Conservation (phyloP, 2,888 invertebrate species). For the Lagria hirta region DNA sequence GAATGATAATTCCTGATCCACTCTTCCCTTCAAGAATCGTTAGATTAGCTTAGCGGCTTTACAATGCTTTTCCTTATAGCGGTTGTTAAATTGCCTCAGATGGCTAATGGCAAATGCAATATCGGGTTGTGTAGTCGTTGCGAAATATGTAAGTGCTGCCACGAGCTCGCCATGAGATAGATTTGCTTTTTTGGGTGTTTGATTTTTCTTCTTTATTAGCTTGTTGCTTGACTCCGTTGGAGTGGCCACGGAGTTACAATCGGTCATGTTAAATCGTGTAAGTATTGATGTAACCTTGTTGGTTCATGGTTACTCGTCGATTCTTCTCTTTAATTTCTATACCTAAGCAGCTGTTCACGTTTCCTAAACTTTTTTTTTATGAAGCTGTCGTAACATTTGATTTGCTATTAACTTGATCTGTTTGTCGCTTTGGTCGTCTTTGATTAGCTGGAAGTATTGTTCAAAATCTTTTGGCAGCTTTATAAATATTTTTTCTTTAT, state of each 20-base stretch:
- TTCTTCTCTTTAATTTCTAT: slow-evolving; percentile 10
- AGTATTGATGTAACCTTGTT: slow-evolving; percentile 12
- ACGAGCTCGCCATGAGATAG: neutral
- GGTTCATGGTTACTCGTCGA: neutral
- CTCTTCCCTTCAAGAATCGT: neutral
- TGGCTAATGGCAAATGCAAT: neutral
- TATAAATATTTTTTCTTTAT: no score
- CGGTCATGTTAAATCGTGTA: slow-evolving; percentile 9
- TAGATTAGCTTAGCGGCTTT: neutral
- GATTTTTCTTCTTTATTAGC: neutral
- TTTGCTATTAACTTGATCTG: slow-evolving; percentile 7
- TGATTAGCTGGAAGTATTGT: slow-evolving; percentile 8
- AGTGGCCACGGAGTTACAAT: slow-evolving; percentile 10
- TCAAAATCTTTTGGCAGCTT: neutral
- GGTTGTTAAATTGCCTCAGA: neutral
- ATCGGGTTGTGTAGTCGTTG: neutral
- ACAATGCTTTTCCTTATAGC: neutral
- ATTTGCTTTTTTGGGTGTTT: neutral
- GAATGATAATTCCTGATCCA: neutral
- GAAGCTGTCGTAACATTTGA: slow-evolving; percentile 1
- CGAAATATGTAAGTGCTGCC: neutral
- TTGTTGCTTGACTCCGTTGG: slow-evolving; percentile 8
- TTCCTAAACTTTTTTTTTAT: slow-evolving; percentile 2
- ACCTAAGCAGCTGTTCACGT: slow-evolving; percentile 9
- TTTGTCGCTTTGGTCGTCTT: slow-evolving; percentile 16